A percentile compares a stretch with the other conserved stretches of the same genome.
phyloP scores from a whole-genome alignment of 2,888 invertebrate species.

The Drosophila multiciliata region DNA sequence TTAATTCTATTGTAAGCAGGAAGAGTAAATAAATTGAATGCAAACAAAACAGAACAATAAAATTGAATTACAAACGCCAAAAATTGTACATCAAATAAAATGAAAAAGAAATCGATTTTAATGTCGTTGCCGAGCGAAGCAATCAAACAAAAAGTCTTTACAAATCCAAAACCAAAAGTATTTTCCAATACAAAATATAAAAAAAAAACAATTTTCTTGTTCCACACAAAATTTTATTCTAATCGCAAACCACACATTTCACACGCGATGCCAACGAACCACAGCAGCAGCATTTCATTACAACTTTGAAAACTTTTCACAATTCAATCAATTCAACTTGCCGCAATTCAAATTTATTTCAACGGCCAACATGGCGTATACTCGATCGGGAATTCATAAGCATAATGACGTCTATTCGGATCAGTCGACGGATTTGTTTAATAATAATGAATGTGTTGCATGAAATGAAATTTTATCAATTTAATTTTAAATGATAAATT shows the following conservation, averaged over 20 bases:
- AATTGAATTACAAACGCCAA: constrained; percentile 30
- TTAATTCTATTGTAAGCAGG: constrained; percentile 42
- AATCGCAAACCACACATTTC: constrained; percentile 40
- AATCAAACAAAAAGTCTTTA: constrained; percentile 57
- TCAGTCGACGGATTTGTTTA: background rate
- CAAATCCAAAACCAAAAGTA: constrained; percentile 34
- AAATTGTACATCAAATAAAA: constrained; percentile 60
- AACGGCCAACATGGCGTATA: constrained; percentile 51
- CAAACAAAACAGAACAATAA: constrained; percentile 18
- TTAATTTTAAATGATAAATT: background rate
- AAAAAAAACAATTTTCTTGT: constrained; percentile 34
- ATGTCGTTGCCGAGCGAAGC: constrained; percentile 42
- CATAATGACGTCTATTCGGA: constrained; percentile 16
- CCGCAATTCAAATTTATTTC: background rate
- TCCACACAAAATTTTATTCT: constrained; percentile 47
- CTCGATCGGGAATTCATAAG: constrained; percentile 34
- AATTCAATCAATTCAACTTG: constrained; percentile 74
- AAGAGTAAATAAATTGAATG: constrained; percentile 21
- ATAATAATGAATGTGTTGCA: background rate
- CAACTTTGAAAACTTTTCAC: constrained; percentile 77
- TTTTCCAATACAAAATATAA: constrained; percentile 42
- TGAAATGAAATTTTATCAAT: background rate
- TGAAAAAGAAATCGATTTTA: constrained; percentile 73
- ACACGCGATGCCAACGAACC: constrained; percentile 68
- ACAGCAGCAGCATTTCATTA: constrained; percentile 63